Conservation (phyloP, 2,113 vertebrate species). For the Oreamnos americanus region DNA sequence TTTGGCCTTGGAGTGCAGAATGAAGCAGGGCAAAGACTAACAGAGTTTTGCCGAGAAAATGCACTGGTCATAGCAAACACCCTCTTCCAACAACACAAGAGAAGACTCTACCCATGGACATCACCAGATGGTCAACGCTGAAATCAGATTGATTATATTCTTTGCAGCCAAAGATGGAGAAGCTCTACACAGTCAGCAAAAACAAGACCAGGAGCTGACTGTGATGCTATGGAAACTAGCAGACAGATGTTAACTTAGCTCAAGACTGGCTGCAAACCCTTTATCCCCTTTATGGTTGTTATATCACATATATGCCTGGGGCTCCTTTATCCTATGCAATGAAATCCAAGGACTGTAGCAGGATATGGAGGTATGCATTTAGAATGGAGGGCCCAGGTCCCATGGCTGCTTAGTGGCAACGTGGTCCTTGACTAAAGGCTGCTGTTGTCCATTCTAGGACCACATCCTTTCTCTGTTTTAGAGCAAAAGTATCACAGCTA, state of each 20-base stretch:
- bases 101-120: no score
- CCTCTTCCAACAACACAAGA: no score
- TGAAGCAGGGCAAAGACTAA: no score
- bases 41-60: no score
- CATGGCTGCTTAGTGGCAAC: not conserved
- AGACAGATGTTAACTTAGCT: not conserved
- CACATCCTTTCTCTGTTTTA: not conserved
- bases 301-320: not conserved
- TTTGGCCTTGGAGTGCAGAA: no score
- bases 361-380: fast-evolving
- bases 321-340: not conserved
- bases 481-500: not conserved
- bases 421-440: not conserved
- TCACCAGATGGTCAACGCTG: no score
- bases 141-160: no score
- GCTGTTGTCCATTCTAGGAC: not conserved
- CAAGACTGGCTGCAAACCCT: not conserved
- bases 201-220: no score
- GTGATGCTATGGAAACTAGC: not conserved
- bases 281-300: not conserved
- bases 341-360: not conserved
- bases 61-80: no score
- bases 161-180: no score
- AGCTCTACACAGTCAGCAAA: no score
- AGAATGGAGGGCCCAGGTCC: not conserved